phyloP scores from a whole-genome alignment of 2,113 vertebrate genomes.

The Brachirus orientalis region DNA sequence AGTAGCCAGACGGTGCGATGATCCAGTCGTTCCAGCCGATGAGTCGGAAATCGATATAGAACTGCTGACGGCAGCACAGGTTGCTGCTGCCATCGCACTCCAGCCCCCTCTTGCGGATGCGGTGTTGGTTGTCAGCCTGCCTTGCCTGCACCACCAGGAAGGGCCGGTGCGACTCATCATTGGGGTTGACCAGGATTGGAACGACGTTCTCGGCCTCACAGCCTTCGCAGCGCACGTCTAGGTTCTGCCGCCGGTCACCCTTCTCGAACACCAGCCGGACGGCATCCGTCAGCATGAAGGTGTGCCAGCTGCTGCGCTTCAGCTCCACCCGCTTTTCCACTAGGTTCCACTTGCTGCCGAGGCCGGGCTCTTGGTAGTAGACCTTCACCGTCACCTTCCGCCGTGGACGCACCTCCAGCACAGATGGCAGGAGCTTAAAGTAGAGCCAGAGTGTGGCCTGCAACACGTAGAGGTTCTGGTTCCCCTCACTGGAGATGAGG shows the following conservation, averaged over 20 bases:
- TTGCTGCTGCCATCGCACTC: conserved; percentile 94
- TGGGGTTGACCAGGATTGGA: conserved; percentile 87
- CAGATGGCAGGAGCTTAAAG: conserved; percentile 89
- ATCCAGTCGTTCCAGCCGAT: conserved; percentile 99
- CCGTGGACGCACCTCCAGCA: conserved; percentile 85
- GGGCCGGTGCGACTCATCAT: conserved; percentile 92
- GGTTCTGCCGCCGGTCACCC: conserved; percentile 91
- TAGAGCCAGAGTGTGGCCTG: conserved; percentile 98
- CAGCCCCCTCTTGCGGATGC: conserved; percentile 94
- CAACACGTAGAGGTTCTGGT: conserved; percentile 92
- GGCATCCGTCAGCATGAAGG: conserved; percentile 90
- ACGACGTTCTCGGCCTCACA: conserved; percentile 87
- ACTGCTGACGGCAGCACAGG: conserved; percentile 97
- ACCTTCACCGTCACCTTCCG: conserved; percentile 93
- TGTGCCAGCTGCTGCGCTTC: conserved; percentile 96
- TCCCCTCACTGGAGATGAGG: conserved; percentile 95
- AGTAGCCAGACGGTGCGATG: conserved; percentile 97
- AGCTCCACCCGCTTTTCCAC: conserved; percentile 96
- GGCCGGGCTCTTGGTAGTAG: conserved; percentile 91
- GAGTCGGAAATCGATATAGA: conserved; percentile 98
- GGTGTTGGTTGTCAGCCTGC: conserved; percentile 87
- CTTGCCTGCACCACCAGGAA: conserved; percentile 94
- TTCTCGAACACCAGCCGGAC: conserved; percentile 90
- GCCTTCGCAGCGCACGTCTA: conserved; percentile 94
- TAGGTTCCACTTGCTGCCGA: conserved; percentile 88